Evolutionary conservation across 2,888 invertebrate genomes (phyloP).

Genomic region (Zonitis immaculata): DNA sequence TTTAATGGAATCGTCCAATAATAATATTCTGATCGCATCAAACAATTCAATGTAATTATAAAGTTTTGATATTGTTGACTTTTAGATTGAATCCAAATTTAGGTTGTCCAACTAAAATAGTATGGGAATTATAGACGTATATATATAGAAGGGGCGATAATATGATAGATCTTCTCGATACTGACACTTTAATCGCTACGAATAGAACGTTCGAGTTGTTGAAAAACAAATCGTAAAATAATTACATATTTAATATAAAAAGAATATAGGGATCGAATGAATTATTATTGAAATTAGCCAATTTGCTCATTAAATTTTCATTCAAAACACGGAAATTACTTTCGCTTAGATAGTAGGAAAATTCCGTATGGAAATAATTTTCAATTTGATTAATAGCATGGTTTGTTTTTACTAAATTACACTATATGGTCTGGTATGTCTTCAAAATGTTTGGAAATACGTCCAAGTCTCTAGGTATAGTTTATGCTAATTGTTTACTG

Average conservation of each 20-base stretch:
- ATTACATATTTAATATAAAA: conserved; percentile 13
- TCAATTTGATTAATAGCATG: neutral
- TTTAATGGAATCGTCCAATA: conserved; percentile 28
- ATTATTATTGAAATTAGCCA: conserved; percentile 12
- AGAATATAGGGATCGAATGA: neutral
- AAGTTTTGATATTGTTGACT: conserved; percentile 30
- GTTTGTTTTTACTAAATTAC: too few species aligned
- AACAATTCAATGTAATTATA: conserved; percentile 21
- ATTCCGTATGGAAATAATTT: too few species aligned
- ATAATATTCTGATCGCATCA: conserved; percentile 27
- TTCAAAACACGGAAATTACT: neutral
- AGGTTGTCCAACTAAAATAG: conserved; percentile 37
- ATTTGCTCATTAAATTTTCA: conserved; percentile 19
- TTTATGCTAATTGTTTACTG: conserved; percentile 40
- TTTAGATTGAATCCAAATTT: conserved; percentile 31
- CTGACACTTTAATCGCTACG: neutral
- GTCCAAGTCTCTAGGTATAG: conserved; percentile 36
- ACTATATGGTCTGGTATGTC: conserved; percentile 1
- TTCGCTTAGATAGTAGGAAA: too few species aligned
- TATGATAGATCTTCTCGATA: neutral
- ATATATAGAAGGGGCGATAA: conserved; percentile 25
- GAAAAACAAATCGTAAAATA: conserved; percentile 24
- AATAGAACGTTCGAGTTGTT: neutral
- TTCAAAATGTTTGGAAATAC: conserved; percentile 21
- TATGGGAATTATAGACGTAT: conserved; percentile 32